Evolutionary conservation across 2,888 invertebrate species (phyloP).

Genomic region (Elmis aenea): DNA sequence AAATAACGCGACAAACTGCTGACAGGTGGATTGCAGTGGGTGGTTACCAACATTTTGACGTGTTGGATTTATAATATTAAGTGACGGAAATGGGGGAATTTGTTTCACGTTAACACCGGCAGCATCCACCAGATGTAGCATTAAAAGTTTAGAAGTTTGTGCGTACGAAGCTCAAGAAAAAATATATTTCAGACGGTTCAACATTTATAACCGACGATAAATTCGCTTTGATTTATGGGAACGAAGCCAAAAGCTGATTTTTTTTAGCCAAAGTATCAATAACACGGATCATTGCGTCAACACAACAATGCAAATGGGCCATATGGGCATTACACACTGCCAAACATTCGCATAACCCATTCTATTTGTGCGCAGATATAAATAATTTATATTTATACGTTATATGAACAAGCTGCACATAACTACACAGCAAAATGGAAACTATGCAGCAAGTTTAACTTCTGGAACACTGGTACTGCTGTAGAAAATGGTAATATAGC

Average conservation of each 20-base stretch:
- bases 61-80: constrained; percentile 9
- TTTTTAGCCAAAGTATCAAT: constrained; percentile 3
- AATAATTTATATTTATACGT: constrained; percentile 6
- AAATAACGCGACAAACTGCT: constrained; percentile 25
- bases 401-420: constrained; percentile 3
- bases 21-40: constrained; percentile 25
- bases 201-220: no score
- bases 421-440: no score
- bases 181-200: no score
- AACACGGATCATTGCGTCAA: constrained; percentile 5
- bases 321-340: constrained; percentile 6
- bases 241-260: no score
- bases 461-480: no score
- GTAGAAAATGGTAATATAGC: no score
- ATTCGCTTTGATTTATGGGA: no score
- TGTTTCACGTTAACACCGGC: constrained; percentile 2
- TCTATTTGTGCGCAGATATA: constrained; percentile 7
- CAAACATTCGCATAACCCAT: constrained; percentile 8
- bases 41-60: constrained; percentile 13
- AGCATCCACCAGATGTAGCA: not conserved
- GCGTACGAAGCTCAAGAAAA: no score
- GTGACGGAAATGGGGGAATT: constrained; percentile 6
- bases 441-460: no score
- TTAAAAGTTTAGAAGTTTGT: constrained; percentile 2
- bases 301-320: constrained; percentile 8